Evolutionary conservation across 2,888 invertebrate genomes (phyloP), one percentile per base, ranked within the genome.

Genomic region (Eudemis profundana): DNA sequence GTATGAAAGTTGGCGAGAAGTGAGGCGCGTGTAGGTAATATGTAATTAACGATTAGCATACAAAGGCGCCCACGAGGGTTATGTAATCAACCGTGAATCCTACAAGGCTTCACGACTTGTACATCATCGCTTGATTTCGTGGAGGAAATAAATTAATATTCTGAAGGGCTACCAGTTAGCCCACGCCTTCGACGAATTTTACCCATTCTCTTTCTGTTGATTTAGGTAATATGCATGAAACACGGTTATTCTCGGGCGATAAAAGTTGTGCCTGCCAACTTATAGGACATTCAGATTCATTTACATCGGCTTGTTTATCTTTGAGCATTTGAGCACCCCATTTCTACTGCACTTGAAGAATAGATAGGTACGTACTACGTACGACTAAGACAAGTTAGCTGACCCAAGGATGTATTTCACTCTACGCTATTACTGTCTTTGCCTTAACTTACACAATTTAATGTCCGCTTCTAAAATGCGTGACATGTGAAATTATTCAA

Each of bases 31-130:
- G 64, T 70, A 64, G 66, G 66, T 38, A 63, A 61, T 66, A 29
- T 51, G 56, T 67, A 62, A 68, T 65, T 60, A 70, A 21, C 29
- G 14, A 70, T 70, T 70, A 46, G 53, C 70, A 70, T 70, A 70
- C 70, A 70, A 70, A 57, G 67, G 47, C 70, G 65, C 70, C 70
- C 61, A 66, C 69, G 21, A 36, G 50, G 33, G 49, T 65, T 68
- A 40, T 44, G 47, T 60, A 60, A 63, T 63, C 40, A 61, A 50
- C 40, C 60, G 19, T 46, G 46, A 46, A 46, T 21, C 42, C 17
- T 17, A 14, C 54, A 29, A 54, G 54, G 54, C 27, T 10, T 15
- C 56, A 27, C 42, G 40, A 38, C 51, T 14, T 4, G n/a, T 27
- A 33, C 33, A 33, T 12, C 54, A 54, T 54, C 56, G 29, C 19